Evolutionary conservation across 2,888 invertebrate species (phyloP).

Genomic region (Trichopria drosophilae): DNA sequence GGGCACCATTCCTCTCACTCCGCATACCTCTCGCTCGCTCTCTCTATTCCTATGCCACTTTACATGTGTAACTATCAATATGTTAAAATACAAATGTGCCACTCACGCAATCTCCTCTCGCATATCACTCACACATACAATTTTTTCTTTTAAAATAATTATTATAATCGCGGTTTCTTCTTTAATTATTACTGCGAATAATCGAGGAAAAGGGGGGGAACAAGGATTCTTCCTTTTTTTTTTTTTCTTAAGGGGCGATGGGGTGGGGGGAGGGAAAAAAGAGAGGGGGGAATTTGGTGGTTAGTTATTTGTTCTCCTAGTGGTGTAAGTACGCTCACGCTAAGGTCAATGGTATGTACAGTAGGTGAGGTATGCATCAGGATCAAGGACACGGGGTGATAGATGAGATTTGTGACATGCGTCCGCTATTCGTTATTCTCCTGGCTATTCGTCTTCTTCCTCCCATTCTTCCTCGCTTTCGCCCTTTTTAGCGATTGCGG

Average conservation of each 20-base stretch:
- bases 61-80: constrained; percentile 58
- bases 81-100: constrained; percentile 59
- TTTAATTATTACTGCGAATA: constrained; percentile 56
- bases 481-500: constrained; percentile 62
- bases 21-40: constrained; percentile 12
- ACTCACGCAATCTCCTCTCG: constrained; percentile 52
- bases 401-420: constrained; percentile 56
- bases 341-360: constrained; percentile 60
- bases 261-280: constrained; percentile 12
- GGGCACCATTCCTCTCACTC: constrained; percentile 33
- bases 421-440: constrained; percentile 62
- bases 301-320: constrained; percentile 57
- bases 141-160: constrained; percentile 56
- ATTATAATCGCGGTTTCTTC: constrained; percentile 53
- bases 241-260: constrained; percentile 11
- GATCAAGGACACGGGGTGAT: constrained; percentile 58
- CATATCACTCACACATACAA: constrained; percentile 53
- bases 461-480: constrained; percentile 68
- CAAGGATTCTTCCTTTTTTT: constrained; percentile 27
- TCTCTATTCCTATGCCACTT: constrained; percentile 57
- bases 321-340: constrained; percentile 59
- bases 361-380: constrained; percentile 59
- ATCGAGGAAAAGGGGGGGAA: no score
- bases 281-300: constrained; percentile 41
- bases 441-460: constrained; percentile 63